Evolutionary conservation across 1,140 invertebrate species (phyloP), one percentile per base, ranked within the genome.

Genomic region (Hypsibius dujardini): DNA sequence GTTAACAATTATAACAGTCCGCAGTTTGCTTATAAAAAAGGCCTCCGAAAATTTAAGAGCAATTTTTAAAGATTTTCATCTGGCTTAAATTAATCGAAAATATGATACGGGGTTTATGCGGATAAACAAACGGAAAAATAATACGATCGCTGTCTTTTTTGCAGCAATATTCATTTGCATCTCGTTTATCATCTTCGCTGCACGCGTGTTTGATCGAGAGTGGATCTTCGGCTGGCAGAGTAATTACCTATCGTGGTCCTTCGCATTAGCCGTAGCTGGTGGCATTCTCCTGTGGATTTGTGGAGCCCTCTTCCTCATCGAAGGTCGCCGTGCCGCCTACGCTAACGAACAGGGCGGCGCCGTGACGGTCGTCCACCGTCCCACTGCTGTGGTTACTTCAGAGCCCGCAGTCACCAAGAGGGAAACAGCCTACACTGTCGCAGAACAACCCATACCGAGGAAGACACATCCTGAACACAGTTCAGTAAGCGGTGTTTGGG

Each of bases 221-320:
- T 67, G 62, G 62, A 67, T 67, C 7, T 67, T 67, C 42, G 62
- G 62, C 7, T 67, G 62, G 62, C 62, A 67, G 62, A 67, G 42
- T 42, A 96, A 96, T 80, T 87, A 91, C 77, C 84, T 95, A n/a
- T 87, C 91, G 1, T 97, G 92, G 92, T 91, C 91, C 1, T 97
- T 86, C 81, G 92, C 88, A 2, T 79, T 95, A 40, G 90, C 85
- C 50, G 87, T 88, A 7, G 80, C 93, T 28, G 90, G 90, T 42
- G 85, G 40, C 2, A 72, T 76, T 72, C 74, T 62, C 76, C 71
- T 42, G 45, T 71, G 62, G 62, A 42, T 67, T 42, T 67, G 62
- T 67, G 62, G 7, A 7, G 62, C 62, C 3, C 62, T 67, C 62
- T 67, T 67, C 62, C 62, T 67, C 12, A 67, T 67, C 42, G 62